phyloP scores from a whole-genome alignment of 2,888 invertebrate species.

The Mythimna vitellina region DNA sequence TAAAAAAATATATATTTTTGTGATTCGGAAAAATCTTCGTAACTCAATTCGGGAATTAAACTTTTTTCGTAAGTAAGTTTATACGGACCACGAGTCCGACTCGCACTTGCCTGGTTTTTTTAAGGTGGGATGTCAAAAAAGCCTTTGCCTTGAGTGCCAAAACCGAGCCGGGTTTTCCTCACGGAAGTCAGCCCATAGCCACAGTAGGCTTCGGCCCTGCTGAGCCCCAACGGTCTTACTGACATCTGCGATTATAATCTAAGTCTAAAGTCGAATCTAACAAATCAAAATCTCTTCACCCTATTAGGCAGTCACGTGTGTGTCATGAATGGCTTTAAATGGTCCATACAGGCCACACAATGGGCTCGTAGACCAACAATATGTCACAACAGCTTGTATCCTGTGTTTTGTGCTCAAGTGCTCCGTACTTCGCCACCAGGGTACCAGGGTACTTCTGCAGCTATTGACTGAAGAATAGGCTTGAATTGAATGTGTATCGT shows the following conservation, averaged over 20 bases:
- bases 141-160: no score
- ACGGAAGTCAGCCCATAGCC: no score
- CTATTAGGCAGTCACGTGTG: constrained; percentile 59
- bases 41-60: no score
- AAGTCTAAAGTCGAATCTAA: constrained; percentile 26
- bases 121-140: no score
- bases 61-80: no score
- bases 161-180: no score
- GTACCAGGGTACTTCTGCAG: constrained; percentile 18
- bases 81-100: no score
- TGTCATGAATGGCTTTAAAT: constrained; percentile 54
- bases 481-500: constrained; percentile 26
- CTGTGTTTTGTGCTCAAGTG: constrained; percentile 66
- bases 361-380: constrained; percentile 63
- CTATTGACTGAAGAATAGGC: constrained; percentile 36
- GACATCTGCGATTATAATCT: neutral
- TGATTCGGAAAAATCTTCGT: no score
- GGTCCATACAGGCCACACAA: constrained; percentile 63
- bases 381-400: constrained; percentile 69
- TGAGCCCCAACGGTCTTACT: no score
- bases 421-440: constrained; percentile 29
- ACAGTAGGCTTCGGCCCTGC: no score
- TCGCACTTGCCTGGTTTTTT: no score
- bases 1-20: no score
- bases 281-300: constrained; percentile 47